Percentiles rank a stretch among this genome's conserved stretches.
Evolutionary conservation across 2,797 vertebrate species (phyloP).

Genomic region (Crax fasciolata): DNA sequence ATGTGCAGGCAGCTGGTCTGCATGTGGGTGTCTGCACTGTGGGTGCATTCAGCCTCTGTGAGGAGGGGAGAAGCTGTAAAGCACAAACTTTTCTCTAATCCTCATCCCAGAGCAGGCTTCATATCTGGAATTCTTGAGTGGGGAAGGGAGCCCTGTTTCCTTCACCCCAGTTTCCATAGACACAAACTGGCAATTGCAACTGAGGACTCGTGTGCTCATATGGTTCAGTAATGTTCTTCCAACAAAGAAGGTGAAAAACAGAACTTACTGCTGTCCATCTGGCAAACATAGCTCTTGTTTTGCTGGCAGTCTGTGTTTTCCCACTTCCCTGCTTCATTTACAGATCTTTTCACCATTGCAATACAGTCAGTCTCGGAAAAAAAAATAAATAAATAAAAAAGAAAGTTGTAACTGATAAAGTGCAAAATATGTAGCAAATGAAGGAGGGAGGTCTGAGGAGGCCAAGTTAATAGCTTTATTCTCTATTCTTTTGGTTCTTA

Average conservation of each 20-base stretch:
- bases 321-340: slow-evolving; percentile 4
- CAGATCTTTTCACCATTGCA: background rate
- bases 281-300: slow-evolving; percentile 57
- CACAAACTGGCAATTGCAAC: background rate
- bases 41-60: fast-evolving
- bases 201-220: fast-evolving
- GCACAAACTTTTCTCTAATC: background rate
- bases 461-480: background rate
- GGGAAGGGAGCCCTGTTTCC: background rate
- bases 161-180: background rate
- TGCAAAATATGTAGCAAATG: background rate
- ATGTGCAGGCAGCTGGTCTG: background rate
- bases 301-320: slow-evolving; percentile 19
- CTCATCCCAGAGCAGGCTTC: background rate
- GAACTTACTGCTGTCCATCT: slow-evolving; percentile 51
- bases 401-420: background rate
- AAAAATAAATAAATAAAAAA: background rate
- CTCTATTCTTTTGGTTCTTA: background rate
- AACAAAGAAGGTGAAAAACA: background rate
- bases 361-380: slow-evolving; percentile 11
- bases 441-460: background rate
- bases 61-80: background rate
- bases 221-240: background rate
- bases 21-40: background rate
- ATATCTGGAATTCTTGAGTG: background rate